These are phyloP conservation scores for Hemicrepidius hirtus DNA, from an alignment of 2,888 invertebrate genomes.

Conservation along the genomic window DNA sequence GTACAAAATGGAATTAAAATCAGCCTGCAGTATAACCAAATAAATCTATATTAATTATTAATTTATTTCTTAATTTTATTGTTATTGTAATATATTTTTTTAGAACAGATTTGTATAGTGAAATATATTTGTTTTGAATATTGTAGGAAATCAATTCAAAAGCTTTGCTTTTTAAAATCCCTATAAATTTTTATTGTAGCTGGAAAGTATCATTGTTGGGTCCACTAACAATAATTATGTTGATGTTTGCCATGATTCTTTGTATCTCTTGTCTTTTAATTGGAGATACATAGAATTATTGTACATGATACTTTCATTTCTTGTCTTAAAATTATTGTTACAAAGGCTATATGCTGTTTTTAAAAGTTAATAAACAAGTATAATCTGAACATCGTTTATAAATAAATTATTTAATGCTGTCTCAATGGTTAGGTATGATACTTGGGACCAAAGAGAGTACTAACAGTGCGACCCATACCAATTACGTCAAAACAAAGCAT, in stretches of 20 bases:
- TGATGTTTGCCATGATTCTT: neutral
- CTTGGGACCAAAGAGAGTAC: too few relatives aligned
- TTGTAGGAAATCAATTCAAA: neutral
- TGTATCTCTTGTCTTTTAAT: neutral
- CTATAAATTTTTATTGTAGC: conserved; percentile 7
- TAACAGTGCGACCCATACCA: too few relatives aligned
- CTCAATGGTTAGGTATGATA: too few relatives aligned
- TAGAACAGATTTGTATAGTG: neutral
- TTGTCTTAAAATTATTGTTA: conserved; percentile 20
- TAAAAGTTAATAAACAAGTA: conserved; percentile 27
- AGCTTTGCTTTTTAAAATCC: conserved; percentile 14
- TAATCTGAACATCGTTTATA: neutral
- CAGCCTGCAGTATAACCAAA: conserved; percentile 24
- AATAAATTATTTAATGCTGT: too few relatives aligned
- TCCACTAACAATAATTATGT: conserved; percentile 15
- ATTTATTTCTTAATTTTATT: conserved; percentile 12
- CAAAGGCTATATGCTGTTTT: conserved; percentile 25
- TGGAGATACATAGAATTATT: conserved; percentile 9
- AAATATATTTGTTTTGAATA: too few relatives aligned
- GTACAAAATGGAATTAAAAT: neutral
- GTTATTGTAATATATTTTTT: conserved; percentile 19
- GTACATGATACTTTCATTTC: conserved; percentile 16
- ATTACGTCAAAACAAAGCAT: too few relatives aligned
- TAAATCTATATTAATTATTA: conserved; percentile 1
- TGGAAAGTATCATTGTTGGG: conserved; percentile 14